These are phyloP conservation scores for Acronicta psi DNA, from an alignment of 2,888 invertebrate genomes.

Conservation along the genomic window DNA sequence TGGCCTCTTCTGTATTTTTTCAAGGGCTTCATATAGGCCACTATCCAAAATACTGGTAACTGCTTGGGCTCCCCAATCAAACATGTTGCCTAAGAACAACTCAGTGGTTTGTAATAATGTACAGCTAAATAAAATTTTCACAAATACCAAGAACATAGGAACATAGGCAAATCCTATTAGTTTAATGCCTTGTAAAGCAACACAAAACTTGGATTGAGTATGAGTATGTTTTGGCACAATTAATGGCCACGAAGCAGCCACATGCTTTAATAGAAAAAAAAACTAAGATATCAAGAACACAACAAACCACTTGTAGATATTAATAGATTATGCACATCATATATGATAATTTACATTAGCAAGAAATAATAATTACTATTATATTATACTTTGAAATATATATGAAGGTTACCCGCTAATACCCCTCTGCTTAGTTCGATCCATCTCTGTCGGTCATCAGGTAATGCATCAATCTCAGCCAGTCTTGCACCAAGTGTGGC, in stretches of 20 bases:
- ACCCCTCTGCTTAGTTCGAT: conserved; percentile 91
- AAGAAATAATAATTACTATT: not conserved
- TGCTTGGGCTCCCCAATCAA: conserved; percentile 99
- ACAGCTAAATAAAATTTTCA: too few relatives aligned
- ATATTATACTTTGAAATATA: conserved; percentile 3
- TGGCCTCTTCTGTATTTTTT: conserved; percentile 95
- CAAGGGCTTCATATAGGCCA: conserved; percentile 94
- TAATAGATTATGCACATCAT: too few relatives aligned
- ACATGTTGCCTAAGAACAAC: conserved; percentile 94
- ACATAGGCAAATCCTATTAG: too few relatives aligned
- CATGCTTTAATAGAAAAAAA: not conserved
- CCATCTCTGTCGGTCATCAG: conserved; percentile 89
- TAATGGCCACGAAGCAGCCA: conserved; percentile 6
- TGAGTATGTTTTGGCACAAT: conserved; percentile 25
- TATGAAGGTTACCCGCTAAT: conserved; percentile 86
- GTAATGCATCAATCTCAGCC: conserved; percentile 91
- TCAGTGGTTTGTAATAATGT: conserved; percentile 13
- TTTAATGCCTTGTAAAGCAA: conserved; percentile 18
- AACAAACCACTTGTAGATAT: too few relatives aligned
- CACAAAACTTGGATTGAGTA: conserved; percentile 15
- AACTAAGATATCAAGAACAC: too few relatives aligned
- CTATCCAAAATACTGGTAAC: conserved; percentile 96
- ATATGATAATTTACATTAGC: too few relatives aligned
- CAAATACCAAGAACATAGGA: too few relatives aligned
- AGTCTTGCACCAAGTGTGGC: conserved; percentile 91